These are phyloP conservation scores for Andrena fulva DNA, from an alignment of 2,888 invertebrate genomes.

Conservation along the genomic window DNA sequence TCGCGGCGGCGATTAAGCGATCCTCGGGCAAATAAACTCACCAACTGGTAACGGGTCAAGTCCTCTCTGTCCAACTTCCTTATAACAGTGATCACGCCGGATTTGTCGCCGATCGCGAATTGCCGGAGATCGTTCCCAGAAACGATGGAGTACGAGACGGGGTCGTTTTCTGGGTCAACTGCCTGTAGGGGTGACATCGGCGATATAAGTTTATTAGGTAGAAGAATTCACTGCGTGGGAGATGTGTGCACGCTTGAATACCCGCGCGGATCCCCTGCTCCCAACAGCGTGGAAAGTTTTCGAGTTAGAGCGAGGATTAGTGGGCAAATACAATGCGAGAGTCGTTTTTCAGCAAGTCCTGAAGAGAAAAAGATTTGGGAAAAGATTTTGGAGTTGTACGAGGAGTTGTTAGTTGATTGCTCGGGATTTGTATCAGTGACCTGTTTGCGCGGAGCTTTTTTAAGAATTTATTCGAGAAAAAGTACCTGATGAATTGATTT, in stretches of 20 bases:
- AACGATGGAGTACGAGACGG: conserved; percentile 93
- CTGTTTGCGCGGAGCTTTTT: too few relatives aligned
- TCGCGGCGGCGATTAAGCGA: conserved; percentile 3
- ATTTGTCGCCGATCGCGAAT: conserved; percentile 93
- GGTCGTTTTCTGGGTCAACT: conserved; percentile 95
- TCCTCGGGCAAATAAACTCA: conserved; percentile 82
- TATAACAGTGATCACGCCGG: conserved; percentile 95
- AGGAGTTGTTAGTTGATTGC: too few relatives aligned
- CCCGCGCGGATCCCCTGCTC: neutral
- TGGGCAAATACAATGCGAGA: too few relatives aligned
- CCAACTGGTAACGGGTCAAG: conserved; percentile 94
- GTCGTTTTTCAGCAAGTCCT: neutral
- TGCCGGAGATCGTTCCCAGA: conserved; percentile 96
- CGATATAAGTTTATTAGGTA: neutral
- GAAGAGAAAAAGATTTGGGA: too few relatives aligned
- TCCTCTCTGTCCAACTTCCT: conserved; percentile 94
- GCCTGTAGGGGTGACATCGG: conserved; percentile 86
- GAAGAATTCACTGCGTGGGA: neutral
- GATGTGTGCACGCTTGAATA: neutral
- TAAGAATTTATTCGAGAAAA: too few relatives aligned
- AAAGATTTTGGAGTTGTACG: too few relatives aligned
- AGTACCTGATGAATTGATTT: too few relatives aligned
- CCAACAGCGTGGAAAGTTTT: neutral
- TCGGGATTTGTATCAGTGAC: too few relatives aligned
- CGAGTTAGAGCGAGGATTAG: neutral